These are phyloP conservation scores for Cylloceria caligata DNA, from an alignment of 2,888 invertebrate species.

Conservation along the genomic window DNA sequence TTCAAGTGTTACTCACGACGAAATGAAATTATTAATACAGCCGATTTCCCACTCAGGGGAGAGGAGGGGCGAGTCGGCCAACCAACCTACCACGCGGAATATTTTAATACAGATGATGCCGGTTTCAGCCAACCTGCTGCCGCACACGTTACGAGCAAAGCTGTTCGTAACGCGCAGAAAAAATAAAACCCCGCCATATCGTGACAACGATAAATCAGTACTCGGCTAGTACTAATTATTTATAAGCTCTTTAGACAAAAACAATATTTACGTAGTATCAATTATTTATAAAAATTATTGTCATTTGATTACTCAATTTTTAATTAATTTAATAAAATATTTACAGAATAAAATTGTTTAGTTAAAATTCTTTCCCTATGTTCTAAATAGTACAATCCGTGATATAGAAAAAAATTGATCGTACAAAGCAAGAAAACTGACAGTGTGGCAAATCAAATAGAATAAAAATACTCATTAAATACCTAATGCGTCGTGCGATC, in stretches of 20 bases:
- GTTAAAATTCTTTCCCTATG: no score
- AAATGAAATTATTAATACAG: conserved; percentile 81
- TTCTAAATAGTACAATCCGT: no score
- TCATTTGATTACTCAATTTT: not conserved
- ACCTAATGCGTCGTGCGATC: not conserved
- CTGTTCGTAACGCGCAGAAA: not conserved
- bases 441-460: not conserved
- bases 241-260: not conserved
- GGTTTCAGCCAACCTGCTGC: not conserved
- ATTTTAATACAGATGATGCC: conserved; percentile 60
- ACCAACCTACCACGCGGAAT: conserved; percentile 50
- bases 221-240: not conserved
- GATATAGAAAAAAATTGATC: no score
- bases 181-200: not conserved
- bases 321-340: no score
- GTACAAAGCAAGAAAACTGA: not conserved
- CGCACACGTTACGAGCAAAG: not conserved
- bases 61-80: conserved; percentile 40
- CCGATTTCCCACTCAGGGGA: conserved; percentile 49
- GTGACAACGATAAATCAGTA: not conserved
- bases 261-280: no score
- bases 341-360: no score
- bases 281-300: not conserved
- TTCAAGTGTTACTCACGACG: conserved; percentile 76
- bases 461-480: not conserved